Evolutionary conservation across 2,113 vertebrate genomes (phyloP).

Genomic region (Cyanistes caeruleus): DNA sequence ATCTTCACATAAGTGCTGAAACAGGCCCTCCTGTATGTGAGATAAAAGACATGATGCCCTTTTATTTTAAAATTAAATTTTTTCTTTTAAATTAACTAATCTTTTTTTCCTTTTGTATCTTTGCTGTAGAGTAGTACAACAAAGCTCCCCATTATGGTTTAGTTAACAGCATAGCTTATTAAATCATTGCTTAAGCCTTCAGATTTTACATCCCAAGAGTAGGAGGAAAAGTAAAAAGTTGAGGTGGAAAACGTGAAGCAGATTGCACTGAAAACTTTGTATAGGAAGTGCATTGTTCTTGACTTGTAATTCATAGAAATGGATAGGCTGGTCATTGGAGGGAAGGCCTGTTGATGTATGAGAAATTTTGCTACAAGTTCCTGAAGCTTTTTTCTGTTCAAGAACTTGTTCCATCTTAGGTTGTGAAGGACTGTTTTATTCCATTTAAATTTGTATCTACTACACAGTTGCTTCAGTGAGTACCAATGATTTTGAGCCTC

Average conservation of each 20-base stretch:
- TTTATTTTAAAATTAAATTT: no score
- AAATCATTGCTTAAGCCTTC: neutral
- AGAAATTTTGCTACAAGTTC: neutral
- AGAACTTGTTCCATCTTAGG: neutral
- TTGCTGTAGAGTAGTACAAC: neutral
- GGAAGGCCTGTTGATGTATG: neutral
- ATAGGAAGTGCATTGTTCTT: neutral
- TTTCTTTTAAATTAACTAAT: no score
- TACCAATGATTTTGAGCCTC: neutral
- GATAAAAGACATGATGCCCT: neutral
- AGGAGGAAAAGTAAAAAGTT: neutral
- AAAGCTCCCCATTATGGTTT: fast-evolving
- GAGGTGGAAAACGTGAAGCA: neutral
- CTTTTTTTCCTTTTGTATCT: neutral
- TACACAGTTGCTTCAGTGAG: neutral
- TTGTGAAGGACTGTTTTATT: neutral
- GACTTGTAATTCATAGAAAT: neutral
- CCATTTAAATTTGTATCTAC: neutral
- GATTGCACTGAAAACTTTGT: neutral
- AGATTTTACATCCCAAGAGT: neutral
- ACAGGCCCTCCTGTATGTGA: neutral
- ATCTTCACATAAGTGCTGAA: neutral
- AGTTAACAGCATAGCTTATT: neutral
- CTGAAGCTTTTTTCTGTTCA: neutral
- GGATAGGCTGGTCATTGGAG: neutral